phyloP scores from a whole-genome alignment of 1,140 invertebrate species.

The Ylistrum balloti region DNA sequence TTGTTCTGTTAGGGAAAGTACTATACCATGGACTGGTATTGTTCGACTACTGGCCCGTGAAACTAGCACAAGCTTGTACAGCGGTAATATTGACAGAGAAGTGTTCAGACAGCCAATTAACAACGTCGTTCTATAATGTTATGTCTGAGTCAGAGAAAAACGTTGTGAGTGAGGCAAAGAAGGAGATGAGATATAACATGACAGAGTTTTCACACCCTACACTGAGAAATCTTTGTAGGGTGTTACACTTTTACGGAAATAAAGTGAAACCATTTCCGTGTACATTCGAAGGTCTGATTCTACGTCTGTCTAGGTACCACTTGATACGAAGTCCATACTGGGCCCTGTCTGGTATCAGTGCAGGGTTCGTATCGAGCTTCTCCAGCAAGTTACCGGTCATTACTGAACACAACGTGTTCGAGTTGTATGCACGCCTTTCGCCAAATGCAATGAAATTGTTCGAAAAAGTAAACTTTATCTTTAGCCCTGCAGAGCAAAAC shows the following conservation, averaged over 20 bases:
- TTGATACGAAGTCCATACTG: conserved; percentile 56
- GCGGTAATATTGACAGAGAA: conserved; percentile 50
- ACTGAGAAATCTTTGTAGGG: conserved; percentile 49
- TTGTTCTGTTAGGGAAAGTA: conserved; percentile 45
- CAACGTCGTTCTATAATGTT: conserved; percentile 55
- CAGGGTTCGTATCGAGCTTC: conserved; percentile 43
- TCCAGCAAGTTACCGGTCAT: conserved; percentile 46
- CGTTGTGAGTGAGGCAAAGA: conserved; percentile 48
- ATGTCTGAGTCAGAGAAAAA: conserved; percentile 51
- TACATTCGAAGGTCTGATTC: conserved; percentile 43
- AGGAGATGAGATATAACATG: conserved; percentile 50
- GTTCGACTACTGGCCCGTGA: conserved; percentile 57
- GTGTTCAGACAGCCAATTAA: conserved; percentile 54
- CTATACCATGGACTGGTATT: conserved; percentile 58
- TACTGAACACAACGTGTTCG: conserved; percentile 57
- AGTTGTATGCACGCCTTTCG: conserved; percentile 50
- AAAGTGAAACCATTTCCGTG: conserved; percentile 45
- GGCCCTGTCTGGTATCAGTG: conserved; percentile 47
- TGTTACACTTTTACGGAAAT: conserved; percentile 51
- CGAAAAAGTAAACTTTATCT: conserved; percentile 57
- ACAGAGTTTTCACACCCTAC: neutral
- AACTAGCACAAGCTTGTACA: conserved; percentile 56
- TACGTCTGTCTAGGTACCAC: conserved; percentile 47
- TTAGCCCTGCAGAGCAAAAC: conserved; percentile 43
- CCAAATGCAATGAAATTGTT: conserved; percentile 57